Conservation (phyloP, 2,113 vertebrate species). For the Morphnarchus princeps region DNA sequence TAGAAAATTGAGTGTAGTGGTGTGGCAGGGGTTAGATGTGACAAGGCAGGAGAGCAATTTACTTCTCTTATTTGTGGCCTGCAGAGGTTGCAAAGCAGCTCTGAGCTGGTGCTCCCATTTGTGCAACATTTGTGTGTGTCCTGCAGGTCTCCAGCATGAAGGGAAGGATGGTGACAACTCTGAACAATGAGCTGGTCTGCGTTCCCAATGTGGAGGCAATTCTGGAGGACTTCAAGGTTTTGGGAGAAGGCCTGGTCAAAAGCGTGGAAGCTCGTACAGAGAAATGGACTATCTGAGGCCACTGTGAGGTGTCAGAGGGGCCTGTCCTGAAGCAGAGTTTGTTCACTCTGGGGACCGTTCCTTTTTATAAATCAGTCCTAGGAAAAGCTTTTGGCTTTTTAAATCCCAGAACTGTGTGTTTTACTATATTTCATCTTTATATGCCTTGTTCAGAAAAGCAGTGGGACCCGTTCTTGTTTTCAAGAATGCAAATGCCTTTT, state of each 20-base stretch:
- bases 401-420: background rate
- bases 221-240: slow-evolving; percentile 85
- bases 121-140: background rate
- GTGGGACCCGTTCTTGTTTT: background rate
- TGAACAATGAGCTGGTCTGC: slow-evolving; percentile 59
- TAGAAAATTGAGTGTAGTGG: background rate
- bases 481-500: background rate
- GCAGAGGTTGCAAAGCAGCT: background rate
- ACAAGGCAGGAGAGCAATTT: background rate
- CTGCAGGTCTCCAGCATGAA: slow-evolving; percentile 81
- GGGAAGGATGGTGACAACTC: slow-evolving; percentile 74
- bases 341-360: background rate
- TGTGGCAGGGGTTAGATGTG: background rate
- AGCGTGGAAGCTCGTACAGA: slow-evolving; percentile 84
- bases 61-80: background rate
- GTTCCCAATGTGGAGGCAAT: slow-evolving; percentile 91
- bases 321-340: background rate
- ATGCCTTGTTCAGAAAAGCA: background rate
- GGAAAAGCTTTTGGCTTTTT: background rate
- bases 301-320: background rate
- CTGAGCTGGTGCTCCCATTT: background rate
- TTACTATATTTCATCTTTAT: slow-evolving; percentile 16
- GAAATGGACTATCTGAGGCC: slow-evolving; percentile 84
- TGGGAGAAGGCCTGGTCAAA: slow-evolving; percentile 88
- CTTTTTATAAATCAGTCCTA: background rate